These are phyloP conservation scores for Arenicola marina DNA, from an alignment of 2,888 invertebrate genomes.

Conservation along the genomic window DNA sequence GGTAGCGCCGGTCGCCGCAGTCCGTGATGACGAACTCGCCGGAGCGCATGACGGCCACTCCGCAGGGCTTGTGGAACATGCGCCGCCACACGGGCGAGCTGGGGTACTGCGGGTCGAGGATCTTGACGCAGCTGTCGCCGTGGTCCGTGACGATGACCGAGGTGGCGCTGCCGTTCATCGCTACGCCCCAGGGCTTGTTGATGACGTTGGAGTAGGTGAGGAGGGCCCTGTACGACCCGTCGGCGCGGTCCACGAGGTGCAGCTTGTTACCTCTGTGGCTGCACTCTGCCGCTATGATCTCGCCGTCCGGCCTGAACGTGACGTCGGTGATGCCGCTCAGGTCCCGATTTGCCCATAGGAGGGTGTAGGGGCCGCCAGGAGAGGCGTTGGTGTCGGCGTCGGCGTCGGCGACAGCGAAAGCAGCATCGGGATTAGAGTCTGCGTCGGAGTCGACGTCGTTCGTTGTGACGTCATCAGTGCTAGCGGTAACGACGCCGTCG, in stretches of 20 bases:
- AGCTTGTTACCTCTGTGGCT: background rate
- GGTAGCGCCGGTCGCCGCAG: slow-evolving; percentile 6
- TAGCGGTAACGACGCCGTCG: too few species aligned
- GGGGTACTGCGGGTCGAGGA: slow-evolving; percentile 1
- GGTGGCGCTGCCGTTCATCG: background rate
- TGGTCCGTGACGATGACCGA: slow-evolving; percentile 16
- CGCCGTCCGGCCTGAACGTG: too few species aligned
- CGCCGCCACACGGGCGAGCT: background rate
- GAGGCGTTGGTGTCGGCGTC: too few species aligned
- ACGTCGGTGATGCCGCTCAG: too few species aligned
- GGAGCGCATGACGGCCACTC: slow-evolving; percentile 13
- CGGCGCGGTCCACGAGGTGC: background rate
- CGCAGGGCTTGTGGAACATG: slow-evolving; percentile 13
- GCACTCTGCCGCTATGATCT: background rate
- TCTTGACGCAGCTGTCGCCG: slow-evolving; percentile 7
- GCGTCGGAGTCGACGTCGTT: too few species aligned
- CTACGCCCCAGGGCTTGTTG: slow-evolving; percentile 9
- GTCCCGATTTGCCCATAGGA: too few species aligned
- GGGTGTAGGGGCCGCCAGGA: too few species aligned
- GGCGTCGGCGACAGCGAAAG: too few species aligned
- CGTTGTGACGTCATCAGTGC: too few species aligned
- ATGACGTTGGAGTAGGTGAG: background rate
- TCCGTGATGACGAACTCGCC: slow-evolving; percentile 28
- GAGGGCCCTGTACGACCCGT: background rate
- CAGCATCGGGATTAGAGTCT: too few species aligned